These are phyloP conservation scores for Podarcis cretensis DNA, from an alignment of 2,113 vertebrate species.

Conservation along the genomic window DNA sequence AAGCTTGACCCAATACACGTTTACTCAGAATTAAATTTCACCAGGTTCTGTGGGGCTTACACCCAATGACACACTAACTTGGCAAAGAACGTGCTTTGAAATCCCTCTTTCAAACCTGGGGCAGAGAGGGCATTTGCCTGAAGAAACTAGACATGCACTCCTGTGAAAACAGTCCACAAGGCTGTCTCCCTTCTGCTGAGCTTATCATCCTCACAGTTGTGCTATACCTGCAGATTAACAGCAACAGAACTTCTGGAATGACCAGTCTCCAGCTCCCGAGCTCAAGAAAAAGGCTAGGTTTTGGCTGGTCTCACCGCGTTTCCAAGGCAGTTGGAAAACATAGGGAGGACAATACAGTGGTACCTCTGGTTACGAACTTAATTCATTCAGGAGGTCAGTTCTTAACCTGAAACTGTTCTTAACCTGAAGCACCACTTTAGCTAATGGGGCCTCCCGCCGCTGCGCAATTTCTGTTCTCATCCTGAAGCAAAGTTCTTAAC, in stretches of 20 bases:
- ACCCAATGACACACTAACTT: background rate
- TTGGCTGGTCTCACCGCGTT: background rate
- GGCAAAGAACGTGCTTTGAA: background rate
- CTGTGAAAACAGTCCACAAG: background rate
- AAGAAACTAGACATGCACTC: background rate
- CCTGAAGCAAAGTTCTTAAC: too few species aligned
- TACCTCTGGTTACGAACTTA: too few species aligned
- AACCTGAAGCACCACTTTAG: too few species aligned
- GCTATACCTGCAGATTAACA: background rate
- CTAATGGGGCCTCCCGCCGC: too few species aligned
- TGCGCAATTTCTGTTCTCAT: too few species aligned
- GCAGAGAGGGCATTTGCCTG: background rate
- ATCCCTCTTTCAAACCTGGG: background rate
- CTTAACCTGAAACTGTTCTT: too few species aligned
- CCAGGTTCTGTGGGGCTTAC: background rate
- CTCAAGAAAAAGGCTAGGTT: background rate
- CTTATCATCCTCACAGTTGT: background rate
- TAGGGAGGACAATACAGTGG: background rate
- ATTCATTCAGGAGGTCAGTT: too few species aligned
- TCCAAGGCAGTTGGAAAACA: background rate
- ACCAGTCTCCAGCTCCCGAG: background rate
- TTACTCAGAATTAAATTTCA: conserved; percentile 2
- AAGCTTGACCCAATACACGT: background rate
- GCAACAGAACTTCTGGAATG: background rate
- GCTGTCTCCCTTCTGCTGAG: background rate